phyloP scores from a whole-genome alignment of 2,888 invertebrate genomes.

The Limulus polyphemus region DNA sequence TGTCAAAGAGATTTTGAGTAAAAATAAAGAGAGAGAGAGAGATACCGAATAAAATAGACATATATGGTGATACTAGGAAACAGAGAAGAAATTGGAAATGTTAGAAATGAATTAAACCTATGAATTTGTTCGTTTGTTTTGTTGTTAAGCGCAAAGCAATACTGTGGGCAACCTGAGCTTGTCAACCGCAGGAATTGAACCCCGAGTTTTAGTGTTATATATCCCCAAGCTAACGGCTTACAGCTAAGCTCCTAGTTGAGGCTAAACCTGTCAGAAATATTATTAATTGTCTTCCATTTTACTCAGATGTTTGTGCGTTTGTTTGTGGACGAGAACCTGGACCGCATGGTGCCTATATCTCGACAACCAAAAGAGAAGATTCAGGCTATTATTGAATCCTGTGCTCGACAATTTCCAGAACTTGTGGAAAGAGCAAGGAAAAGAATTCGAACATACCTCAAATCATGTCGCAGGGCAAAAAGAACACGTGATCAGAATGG shows the following conservation, averaged over 20 bases:
- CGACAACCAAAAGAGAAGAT: constrained; percentile 97
- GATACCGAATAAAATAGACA: too few relatives aligned
- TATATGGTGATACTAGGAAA: too few relatives aligned
- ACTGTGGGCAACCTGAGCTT: too few relatives aligned
- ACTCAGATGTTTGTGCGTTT: constrained; percentile 90
- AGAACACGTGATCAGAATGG: constrained; percentile 64
- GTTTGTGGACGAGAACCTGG: constrained; percentile 92
- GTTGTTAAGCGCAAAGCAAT: too few relatives aligned
- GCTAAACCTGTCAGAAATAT: neutral
- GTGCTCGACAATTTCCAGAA: constrained; percentile 91
- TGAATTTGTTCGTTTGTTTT: too few relatives aligned
- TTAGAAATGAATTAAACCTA: too few relatives aligned
- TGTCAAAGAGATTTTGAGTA: too few relatives aligned
- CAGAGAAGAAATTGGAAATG: too few relatives aligned
- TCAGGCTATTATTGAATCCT: constrained; percentile 92
- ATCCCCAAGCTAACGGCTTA: too few relatives aligned
- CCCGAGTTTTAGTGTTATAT: too few relatives aligned
- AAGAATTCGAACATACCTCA: constrained; percentile 84
- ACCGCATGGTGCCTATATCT: constrained; percentile 90
- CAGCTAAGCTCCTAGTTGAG: neutral
- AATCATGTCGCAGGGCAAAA: constrained; percentile 88
- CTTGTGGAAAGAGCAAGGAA: constrained; percentile 89
- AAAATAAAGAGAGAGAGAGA: too few relatives aligned
- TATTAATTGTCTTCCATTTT: constrained; percentile 15
- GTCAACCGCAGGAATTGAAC: too few relatives aligned